A percentile compares a stretch with the other conserved stretches of the same genome.
These are phyloP conservation scores for Aptenodytes patagonicus DNA, from an alignment of 2,113 vertebrate genomes.

Conservation along the genomic window DNA sequence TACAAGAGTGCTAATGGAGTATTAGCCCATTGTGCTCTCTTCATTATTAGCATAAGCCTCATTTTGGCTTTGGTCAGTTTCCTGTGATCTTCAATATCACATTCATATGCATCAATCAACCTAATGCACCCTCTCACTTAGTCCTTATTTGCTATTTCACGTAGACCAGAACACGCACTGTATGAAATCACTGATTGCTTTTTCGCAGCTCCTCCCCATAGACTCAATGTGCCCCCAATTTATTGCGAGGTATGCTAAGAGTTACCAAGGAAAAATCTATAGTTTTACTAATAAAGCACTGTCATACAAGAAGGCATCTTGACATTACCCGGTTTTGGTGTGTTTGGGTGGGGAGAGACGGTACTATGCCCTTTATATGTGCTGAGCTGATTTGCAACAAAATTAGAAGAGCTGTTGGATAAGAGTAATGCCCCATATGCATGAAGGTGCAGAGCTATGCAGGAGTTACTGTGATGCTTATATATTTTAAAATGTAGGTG, in stretches of 20 bases:
- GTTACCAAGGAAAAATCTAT: not conserved
- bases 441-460: not conserved
- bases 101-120: not conserved
- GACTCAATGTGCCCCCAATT: not conserved
- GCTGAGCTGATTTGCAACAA: not conserved
- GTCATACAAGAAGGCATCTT: not conserved
- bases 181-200: not conserved
- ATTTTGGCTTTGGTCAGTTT: not conserved
- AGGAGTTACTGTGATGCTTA: not conserved
- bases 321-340: not conserved
- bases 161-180: not conserved
- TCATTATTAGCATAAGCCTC: not conserved
- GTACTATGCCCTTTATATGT: not conserved
- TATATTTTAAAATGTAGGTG: not conserved
- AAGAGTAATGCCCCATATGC: not conserved
- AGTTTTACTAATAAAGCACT: not conserved
- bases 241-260: not conserved
- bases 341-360: not conserved
- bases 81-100: not conserved
- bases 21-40: not conserved
- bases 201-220: not conserved
- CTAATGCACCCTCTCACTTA: not conserved
- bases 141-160: not conserved
- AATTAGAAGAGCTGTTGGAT: not conserved
- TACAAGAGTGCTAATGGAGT: not conserved